phyloP scores from a whole-genome alignment of 2,113 vertebrate genomes.

The Hiodon alosoides region DNA sequence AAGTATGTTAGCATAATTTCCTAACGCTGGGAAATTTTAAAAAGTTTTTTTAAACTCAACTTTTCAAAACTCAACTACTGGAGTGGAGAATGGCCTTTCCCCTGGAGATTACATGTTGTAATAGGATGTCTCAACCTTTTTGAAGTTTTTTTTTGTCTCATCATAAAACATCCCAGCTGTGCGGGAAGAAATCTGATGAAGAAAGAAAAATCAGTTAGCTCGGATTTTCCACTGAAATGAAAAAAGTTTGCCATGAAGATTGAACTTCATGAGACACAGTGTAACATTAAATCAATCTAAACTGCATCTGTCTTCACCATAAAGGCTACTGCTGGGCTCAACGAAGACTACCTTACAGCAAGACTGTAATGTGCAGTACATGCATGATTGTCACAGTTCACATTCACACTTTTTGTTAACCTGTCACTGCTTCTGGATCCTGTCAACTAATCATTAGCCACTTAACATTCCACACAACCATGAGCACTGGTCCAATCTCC shows the following conservation, averaged over 20 bases:
- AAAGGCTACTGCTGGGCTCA: constrained; percentile 33
- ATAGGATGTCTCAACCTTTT: constrained; percentile 28
- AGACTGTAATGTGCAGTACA: background rate
- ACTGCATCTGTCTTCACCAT: constrained; percentile 25
- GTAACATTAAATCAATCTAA: constrained; percentile 39
- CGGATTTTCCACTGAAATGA: constrained; percentile 29
- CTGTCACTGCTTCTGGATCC: too few relatives aligned
- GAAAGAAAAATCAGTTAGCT: constrained; percentile 32
- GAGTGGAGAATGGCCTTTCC: constrained; percentile 6
- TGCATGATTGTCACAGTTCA: too few relatives aligned
- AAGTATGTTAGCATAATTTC: background rate
- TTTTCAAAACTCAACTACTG: background rate
- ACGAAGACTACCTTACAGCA: background rate
- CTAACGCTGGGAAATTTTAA: background rate
- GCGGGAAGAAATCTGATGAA: constrained; percentile 28
- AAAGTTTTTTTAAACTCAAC: constrained; percentile 24
- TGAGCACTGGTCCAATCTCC: too few relatives aligned
- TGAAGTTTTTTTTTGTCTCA: constrained; percentile 23
- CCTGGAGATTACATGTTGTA: constrained; percentile 28
- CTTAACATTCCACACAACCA: too few relatives aligned
- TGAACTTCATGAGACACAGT: constrained; percentile 41
- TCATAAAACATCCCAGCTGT: constrained; percentile 28
- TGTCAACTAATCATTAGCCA: too few relatives aligned
- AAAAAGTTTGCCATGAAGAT: constrained; percentile 40
- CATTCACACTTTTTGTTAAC: too few relatives aligned